Conservation (phyloP, 2,113 vertebrate species). For the Micronycteris hirsuta region DNA sequence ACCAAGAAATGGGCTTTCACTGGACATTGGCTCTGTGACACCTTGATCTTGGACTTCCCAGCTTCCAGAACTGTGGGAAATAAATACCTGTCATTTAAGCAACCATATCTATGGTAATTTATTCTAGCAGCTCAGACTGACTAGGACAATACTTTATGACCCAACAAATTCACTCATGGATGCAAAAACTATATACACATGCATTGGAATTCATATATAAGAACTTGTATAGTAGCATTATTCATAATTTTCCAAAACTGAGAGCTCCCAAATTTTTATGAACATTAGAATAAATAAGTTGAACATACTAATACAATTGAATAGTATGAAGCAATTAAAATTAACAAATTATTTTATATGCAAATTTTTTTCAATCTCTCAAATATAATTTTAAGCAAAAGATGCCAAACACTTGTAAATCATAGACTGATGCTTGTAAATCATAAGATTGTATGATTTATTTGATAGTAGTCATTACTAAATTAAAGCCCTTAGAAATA, state of each 20-base stretch:
- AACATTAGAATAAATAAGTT: neutral
- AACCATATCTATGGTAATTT: no score
- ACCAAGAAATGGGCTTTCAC: neutral
- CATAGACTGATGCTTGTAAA: no score
- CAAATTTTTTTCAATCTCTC: no score
- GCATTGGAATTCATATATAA: neutral
- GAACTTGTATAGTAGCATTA: neutral
- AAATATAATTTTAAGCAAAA: neutral
- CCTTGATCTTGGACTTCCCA: no score
- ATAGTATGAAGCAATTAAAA: neutral
- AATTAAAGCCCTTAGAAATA: neutral
- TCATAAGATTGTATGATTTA: neutral
- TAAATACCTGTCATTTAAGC: no score
- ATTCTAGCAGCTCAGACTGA: neutral
- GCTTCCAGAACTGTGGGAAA: no score
- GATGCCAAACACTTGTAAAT: neutral
- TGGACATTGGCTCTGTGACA: neutral
- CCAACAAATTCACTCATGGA: neutral
- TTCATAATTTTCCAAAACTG: neutral
- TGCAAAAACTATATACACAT: neutral
- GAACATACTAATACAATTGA: neutral
- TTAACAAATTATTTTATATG: neutral
- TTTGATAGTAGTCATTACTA: neutral
- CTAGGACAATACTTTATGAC: neutral
- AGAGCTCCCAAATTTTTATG: neutral